These are phyloP conservation scores for Corvus moneduloides DNA, from an alignment of 2,113 vertebrate genomes.

Conservation along the genomic window DNA sequence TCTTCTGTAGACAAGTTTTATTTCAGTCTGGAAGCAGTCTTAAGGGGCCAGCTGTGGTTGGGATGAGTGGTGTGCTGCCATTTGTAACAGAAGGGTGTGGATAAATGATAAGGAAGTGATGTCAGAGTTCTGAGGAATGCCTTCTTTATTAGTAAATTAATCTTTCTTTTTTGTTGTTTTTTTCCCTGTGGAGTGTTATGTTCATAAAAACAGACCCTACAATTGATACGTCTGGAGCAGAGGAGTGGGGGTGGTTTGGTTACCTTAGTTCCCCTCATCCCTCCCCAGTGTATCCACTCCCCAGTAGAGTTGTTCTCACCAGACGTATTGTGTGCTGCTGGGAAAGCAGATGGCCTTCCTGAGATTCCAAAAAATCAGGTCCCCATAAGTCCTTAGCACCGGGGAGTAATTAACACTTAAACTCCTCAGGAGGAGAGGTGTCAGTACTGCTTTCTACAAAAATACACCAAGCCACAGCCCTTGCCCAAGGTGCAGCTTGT, in stretches of 20 bases:
- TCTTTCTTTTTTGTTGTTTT: neutral
- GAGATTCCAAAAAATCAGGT: neutral
- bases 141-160: neutral
- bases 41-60: neutral
- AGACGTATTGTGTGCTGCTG: neutral
- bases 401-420: slow-evolving; percentile 13
- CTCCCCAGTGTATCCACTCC: neutral
- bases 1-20: neutral
- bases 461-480: neutral
- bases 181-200: rapidly evolving
- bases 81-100: neutral
- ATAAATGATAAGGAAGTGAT: neutral
- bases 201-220: neutral
- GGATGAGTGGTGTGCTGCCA: neutral
- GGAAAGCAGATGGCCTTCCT: slow-evolving; percentile 48
- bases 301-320: neutral
- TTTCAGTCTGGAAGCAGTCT: neutral
- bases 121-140: neutral
- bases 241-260: neutral
- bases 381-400: neutral
- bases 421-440: neutral
- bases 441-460: neutral
- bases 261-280: neutral
- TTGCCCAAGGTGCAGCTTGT: neutral
- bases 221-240: neutral